phyloP scores from a whole-genome alignment of 2,888 invertebrate genomes.

The Tanytarsus gracilentus region DNA sequence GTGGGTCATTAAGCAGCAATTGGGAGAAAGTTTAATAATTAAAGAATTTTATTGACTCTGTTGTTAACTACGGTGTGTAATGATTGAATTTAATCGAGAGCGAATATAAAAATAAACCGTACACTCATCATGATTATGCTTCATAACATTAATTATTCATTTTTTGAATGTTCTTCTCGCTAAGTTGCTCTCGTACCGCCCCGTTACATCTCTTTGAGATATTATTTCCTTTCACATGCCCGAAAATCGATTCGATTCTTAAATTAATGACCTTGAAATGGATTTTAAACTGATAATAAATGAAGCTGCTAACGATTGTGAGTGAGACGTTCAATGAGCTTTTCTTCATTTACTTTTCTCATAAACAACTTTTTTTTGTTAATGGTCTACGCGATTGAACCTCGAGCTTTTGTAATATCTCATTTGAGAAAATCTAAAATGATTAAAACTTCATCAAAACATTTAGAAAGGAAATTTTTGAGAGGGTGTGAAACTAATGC shows the following conservation, averaged over 20 bases:
- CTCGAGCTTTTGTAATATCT: not conserved
- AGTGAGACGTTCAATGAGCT: not conserved
- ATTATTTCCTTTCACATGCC: not conserved
- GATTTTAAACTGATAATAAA: not conserved
- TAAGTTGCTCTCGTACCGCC: too few species aligned
- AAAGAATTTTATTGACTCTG: not conserved
- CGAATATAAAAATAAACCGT: not conserved
- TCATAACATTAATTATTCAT: too few species aligned
- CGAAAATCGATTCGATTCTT: not conserved
- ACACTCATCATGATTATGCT: too few species aligned
- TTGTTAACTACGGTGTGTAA: not conserved
- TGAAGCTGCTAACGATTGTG: not conserved
- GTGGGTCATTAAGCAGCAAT: not conserved
- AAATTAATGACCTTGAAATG: constrained; percentile 8
- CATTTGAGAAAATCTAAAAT: too few species aligned
- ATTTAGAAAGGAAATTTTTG: too few species aligned
- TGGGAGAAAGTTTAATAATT: not conserved
- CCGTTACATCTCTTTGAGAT: constrained; percentile 2
- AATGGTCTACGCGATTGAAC: not conserved
- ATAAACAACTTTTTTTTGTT: not conserved
- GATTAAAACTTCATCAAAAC: too few species aligned
- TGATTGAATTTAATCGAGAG: not conserved
- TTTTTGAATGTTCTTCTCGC: too few species aligned
- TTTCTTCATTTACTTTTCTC: not conserved
- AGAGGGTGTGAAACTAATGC: too few species aligned